phyloP scores from a whole-genome alignment of 1,140 invertebrate species.

The Trachymyrmex septentrionalis region DNA sequence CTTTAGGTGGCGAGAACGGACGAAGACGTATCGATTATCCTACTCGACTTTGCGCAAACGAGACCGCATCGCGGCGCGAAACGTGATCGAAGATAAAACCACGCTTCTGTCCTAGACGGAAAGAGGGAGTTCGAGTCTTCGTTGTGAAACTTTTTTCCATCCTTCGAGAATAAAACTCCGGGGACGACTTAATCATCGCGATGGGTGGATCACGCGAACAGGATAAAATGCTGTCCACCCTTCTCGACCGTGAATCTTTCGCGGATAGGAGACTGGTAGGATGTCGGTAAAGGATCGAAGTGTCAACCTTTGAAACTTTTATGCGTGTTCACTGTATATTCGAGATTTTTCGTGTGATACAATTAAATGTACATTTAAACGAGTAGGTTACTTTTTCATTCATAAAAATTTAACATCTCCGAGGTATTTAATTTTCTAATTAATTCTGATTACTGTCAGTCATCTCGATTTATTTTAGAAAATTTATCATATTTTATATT shows the following conservation, averaged over 20 bases:
- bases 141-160: constrained; percentile 50
- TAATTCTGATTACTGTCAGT: not conserved
- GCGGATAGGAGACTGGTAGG: not conserved
- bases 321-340: not conserved
- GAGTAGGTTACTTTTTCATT: not conserved
- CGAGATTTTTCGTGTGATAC: not conserved
- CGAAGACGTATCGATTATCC: constrained; percentile 78
- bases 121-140: constrained; percentile 45
- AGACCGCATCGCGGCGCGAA: constrained; percentile 74
- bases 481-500: constrained; percentile 1
- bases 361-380: not conserved
- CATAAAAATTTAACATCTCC: not conserved
- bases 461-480: not conserved
- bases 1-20: constrained; percentile 68
- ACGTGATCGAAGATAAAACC: constrained; percentile 76
- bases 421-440: not conserved
- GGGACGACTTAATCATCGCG: constrained; percentile 74
- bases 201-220: constrained; percentile 33
- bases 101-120: constrained; percentile 50
- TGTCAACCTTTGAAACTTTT: not conserved
- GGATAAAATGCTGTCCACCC: constrained; percentile 54
- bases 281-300: not conserved
- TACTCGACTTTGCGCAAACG: constrained; percentile 76
- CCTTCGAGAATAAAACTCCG: constrained; percentile 67
- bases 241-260: constrained; percentile 59